Evolutionary conservation across 37 sponge, comb jelly and placozoan genomes (phyloP).

Genomic region (Halichondria panicea): DNA sequence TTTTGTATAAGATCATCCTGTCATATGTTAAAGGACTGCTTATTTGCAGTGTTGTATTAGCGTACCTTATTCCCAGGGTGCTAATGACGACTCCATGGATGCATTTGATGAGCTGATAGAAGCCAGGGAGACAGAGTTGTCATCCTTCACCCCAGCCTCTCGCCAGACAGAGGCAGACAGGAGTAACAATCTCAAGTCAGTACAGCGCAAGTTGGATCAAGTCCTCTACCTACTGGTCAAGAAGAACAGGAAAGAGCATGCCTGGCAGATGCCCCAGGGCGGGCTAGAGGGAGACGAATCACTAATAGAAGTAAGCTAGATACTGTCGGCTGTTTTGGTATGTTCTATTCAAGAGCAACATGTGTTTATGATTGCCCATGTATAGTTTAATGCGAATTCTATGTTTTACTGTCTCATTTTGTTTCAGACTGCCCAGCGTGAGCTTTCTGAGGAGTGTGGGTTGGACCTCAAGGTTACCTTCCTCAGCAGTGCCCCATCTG

Average conservation of each 20-base stretch:
- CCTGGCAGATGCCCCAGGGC: conserved; percentile 84
- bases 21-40: too few species aligned
- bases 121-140: conserved; percentile 47
- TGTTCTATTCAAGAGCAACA: not conserved
- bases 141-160: conserved; percentile 39
- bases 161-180: conserved; percentile 69
- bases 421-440: conserved; percentile 57
- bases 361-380: not conserved
- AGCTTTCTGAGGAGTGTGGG: conserved; percentile 69
- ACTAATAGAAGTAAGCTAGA: conserved; percentile 56
- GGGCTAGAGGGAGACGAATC: conserved; percentile 52
- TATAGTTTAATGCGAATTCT: not conserved
- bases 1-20: not conserved
- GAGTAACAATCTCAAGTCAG: conserved; percentile 10
- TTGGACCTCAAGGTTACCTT: conserved; percentile 35
- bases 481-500: conserved; percentile 37
- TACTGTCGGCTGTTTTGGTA: not conserved
- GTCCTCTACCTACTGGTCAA: conserved; percentile 82
- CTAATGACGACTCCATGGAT: conserved; percentile 4
- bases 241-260: conserved; percentile 39
- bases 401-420: not conserved
- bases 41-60: too few species aligned
- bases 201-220: conserved; percentile 55
- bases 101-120: conserved; percentile 67
- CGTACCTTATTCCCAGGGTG: not conserved